Percentiles rank a stretch among this genome's conserved stretches.
Evolutionary conservation across 2,888 invertebrate genomes (phyloP).

Genomic region (Bombylius discolor): DNA sequence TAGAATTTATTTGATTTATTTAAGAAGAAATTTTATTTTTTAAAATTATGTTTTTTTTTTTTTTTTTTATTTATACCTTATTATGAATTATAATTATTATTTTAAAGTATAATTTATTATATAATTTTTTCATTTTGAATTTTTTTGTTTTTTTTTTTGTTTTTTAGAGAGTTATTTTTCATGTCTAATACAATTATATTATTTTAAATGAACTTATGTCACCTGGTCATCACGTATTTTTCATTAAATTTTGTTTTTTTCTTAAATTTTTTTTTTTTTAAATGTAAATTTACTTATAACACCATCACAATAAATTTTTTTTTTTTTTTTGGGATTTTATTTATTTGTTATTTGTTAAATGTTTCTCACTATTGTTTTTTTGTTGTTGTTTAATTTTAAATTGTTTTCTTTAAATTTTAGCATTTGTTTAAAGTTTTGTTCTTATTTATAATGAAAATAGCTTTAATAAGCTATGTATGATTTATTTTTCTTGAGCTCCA

Average conservation of each 20-base stretch:
- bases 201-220: neutral
- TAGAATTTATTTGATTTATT: no score
- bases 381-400: neutral
- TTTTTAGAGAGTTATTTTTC: neutral
- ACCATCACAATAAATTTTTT: constrained; percentile 13
- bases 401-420: constrained; percentile 4
- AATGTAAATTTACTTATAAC: constrained; percentile 2
- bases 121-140: neutral
- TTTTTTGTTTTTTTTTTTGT: neutral
- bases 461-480: neutral
- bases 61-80: neutral
- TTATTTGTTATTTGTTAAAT: constrained; percentile 6
- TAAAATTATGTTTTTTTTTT: neutral
- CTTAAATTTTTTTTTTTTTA: no score
- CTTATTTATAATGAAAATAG: no score
- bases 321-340: constrained; percentile 10
- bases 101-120: neutral
- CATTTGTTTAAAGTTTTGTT: constrained; percentile 1
- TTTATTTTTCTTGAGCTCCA: constrained; percentile 1
- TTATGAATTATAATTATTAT: neutral
- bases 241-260: neutral
- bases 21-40: neutral
- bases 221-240: constrained; percentile 1
- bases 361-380: constrained; percentile 9
- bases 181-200: neutral